Evolutionary conservation across 2,888 invertebrate genomes (phyloP).

Genomic region (Diplolepis rosae): DNA sequence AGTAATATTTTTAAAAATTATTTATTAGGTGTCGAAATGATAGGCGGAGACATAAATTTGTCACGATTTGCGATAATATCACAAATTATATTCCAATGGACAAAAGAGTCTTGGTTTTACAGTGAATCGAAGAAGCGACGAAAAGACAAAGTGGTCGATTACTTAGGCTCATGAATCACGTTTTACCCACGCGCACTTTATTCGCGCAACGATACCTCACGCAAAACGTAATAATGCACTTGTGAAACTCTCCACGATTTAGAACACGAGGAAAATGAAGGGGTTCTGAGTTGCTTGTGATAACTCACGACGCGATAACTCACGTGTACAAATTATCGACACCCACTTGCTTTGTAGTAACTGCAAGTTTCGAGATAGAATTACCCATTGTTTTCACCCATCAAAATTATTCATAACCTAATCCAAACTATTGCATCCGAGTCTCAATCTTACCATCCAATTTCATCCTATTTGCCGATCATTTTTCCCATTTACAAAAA

Average conservation of each 20-base stretch:
- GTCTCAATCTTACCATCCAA: background rate
- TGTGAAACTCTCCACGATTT: background rate
- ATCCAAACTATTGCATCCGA: background rate
- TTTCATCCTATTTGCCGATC: background rate
- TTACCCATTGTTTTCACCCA: background rate
- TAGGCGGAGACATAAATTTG: background rate
- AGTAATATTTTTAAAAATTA: too few species aligned
- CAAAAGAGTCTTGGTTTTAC: background rate
- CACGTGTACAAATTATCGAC: slow-evolving; percentile 8
- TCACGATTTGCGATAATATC: background rate
- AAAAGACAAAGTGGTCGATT: slow-evolving; percentile 6
- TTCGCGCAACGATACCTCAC: background rate
- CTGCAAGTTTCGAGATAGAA: background rate
- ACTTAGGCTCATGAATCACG: background rate
- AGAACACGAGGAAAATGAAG: background rate
- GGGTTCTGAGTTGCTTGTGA: background rate
- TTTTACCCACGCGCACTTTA: background rate
- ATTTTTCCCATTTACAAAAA: too few species aligned
- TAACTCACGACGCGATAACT: slow-evolving; percentile 15
- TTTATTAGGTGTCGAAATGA: background rate
- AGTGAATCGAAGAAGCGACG: slow-evolving; percentile 1
- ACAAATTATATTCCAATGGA: background rate
- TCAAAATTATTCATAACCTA: background rate
- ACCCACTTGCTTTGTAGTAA: background rate
- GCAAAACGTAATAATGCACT: slow-evolving; percentile 13